These are phyloP conservation scores for Crypturellus tataupa DNA, from an alignment of 2,797 vertebrate species.

Conservation along the genomic window DNA sequence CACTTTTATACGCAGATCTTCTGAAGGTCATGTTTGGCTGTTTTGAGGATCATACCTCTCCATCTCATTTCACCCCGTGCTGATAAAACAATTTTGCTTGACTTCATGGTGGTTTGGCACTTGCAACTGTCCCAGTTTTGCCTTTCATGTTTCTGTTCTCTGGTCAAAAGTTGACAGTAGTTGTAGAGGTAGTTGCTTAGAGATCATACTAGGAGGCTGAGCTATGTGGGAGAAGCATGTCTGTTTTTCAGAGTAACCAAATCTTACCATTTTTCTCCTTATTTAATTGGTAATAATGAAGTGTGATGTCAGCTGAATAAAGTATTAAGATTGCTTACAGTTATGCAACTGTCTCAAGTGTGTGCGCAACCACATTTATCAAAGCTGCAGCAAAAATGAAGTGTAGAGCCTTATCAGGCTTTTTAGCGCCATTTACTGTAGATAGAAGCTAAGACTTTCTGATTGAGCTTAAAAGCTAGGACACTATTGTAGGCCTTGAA, in stretches of 20 bases:
- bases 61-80: neutral
- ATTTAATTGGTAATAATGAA: neutral
- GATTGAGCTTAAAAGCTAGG: neutral
- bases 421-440: neutral
- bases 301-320: neutral
- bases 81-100: neutral
- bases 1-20: neutral
- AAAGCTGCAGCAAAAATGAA: neutral
- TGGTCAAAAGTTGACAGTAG: neutral
- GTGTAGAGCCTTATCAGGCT: neutral
- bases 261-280: neutral
- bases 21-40: neutral
- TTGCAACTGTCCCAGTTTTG: neutral
- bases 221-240: neutral
- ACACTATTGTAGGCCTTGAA: neutral
- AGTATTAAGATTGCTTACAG: neutral
- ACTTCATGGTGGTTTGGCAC: neutral
- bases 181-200: neutral
- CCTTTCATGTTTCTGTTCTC: neutral
- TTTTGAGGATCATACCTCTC: neutral
- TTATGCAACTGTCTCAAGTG: neutral
- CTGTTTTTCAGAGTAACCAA: neutral
- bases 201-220: neutral
- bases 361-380: fast-evolving
- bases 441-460: neutral